Evolutionary conservation across 2,888 invertebrate genomes (phyloP).

Genomic region (Aplocera efformata): DNA sequence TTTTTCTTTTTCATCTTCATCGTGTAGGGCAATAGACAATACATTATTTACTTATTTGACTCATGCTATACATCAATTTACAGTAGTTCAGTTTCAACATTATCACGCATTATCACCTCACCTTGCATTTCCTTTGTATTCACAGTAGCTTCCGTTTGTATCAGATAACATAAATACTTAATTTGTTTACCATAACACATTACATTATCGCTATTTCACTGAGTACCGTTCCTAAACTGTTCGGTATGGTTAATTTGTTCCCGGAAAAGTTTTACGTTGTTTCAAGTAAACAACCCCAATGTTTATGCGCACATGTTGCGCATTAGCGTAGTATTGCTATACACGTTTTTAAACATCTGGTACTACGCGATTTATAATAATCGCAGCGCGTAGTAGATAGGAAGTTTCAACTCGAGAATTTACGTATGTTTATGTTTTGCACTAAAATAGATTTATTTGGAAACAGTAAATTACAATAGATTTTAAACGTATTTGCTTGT

Average conservation of each 20-base stretch:
- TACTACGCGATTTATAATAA: conserved; percentile 7
- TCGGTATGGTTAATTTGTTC: conserved; percentile 3
- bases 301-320: neutral
- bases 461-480: too few relatives aligned
- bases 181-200: conserved; percentile 9
- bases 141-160: conserved; percentile 26
- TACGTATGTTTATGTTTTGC: neutral
- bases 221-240: neutral
- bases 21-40: too few relatives aligned
- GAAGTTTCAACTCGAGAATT: conserved; percentile 9
- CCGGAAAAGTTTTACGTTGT: conserved; percentile 7
- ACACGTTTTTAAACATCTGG: conserved; percentile 6
- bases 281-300: conserved; percentile 1
- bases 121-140: conserved; percentile 15
- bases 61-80: conserved; percentile 8
- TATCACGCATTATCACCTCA: conserved; percentile 7
- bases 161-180: conserved; percentile 19
- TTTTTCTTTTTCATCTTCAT: too few relatives aligned
- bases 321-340: neutral
- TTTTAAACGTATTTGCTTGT: too few relatives aligned
- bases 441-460: too few relatives aligned
- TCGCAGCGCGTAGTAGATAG: conserved; percentile 1
- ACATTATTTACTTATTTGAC: too few relatives aligned
- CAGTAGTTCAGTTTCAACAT: conserved; percentile 9
- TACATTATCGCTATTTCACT: too few relatives aligned